Evolutionary conservation across 2,888 invertebrate species (phyloP), one percentile per base, ranked within the genome.

Genomic region (Leucophenga maculata): DNA sequence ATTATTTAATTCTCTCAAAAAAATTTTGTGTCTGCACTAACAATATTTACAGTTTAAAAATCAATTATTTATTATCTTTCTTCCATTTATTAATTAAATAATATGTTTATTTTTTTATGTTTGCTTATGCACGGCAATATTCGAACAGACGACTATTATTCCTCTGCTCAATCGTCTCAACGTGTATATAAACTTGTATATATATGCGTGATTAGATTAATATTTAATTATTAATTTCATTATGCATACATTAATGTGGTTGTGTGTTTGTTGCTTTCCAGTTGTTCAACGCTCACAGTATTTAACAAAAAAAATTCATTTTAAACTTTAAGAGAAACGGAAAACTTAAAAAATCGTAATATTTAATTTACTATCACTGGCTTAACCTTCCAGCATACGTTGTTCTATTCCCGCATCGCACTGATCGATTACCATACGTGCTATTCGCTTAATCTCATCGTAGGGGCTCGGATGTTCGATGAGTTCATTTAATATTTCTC

Each of bases 401-500:
- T 84, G 85, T 55, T 84, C 82, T 54, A 82, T 77, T 60, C 82
- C 83, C 67, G 77, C 70, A 67, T 85, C 79, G 72, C 94, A 94
- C 87, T 94, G 93, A 74, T 90, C 88, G 69, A 94, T 91, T 0
- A 95, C 94, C 73, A 91, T 88, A 60, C 88, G 86, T 0, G 95
- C 94, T 67, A 95, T 90, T 60, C 91, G 90, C 87, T 93, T 94
- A 74, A 94, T 94, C 72, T 90, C 88, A 8, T 88, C 86, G 82
- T 94, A 93, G 0, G 94, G 93, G 71, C 89, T 88, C 20, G 91
- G 90, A 85, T 93, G 91, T 11, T 87, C 85, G 16, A 94, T 88
- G 65, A 95, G 87, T 74, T 92, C 91, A 70, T 92, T 89, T 54
- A 98, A 90, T 72, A 97, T 90, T 52, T 90, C 90, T 65, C 97